phyloP scores from a whole-genome alignment of 2,888 invertebrate species.

The Cheilosia variabilis region DNA sequence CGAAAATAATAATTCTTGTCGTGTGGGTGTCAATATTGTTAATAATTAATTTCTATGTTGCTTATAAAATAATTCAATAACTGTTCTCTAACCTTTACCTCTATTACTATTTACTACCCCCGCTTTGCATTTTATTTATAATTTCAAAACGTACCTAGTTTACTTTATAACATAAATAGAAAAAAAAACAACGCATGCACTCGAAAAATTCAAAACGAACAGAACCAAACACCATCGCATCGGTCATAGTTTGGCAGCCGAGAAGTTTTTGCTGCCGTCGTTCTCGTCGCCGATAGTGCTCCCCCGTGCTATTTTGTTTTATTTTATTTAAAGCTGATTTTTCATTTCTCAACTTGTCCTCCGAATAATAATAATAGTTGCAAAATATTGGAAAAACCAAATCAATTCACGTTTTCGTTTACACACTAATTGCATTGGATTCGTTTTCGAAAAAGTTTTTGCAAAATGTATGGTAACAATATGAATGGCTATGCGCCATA shows the following conservation, averaged over 20 bases:
- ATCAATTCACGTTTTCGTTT: constrained; percentile 43
- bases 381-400: constrained; percentile 28
- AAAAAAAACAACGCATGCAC: constrained; percentile 49
- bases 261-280: constrained; percentile 35
- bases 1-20: constrained; percentile 10
- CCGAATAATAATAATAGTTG: constrained; percentile 8
- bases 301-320: constrained; percentile 61
- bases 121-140: constrained; percentile 23
- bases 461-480: constrained; percentile 79
- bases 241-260: constrained; percentile 54
- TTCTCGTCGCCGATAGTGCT: constrained; percentile 60
- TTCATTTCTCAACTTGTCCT: constrained; percentile 26
- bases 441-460: constrained; percentile 33
- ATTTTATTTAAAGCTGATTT: constrained; percentile 58
- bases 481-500: constrained; percentile 79
- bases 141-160: neutral
- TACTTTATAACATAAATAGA: constrained; percentile 1
- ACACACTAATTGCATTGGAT: constrained; percentile 43
- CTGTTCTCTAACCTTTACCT: constrained; percentile 2
- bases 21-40: constrained; percentile 44
- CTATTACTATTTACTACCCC: neutral
- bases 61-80: constrained; percentile 1
- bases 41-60: constrained; percentile 17
- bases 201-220: constrained; percentile 57
- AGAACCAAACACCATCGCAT: constrained; percentile 64